These are phyloP conservation scores for Leptopterna dolabrata DNA, from an alignment of 2,888 invertebrate species.

Conservation along the genomic window DNA sequence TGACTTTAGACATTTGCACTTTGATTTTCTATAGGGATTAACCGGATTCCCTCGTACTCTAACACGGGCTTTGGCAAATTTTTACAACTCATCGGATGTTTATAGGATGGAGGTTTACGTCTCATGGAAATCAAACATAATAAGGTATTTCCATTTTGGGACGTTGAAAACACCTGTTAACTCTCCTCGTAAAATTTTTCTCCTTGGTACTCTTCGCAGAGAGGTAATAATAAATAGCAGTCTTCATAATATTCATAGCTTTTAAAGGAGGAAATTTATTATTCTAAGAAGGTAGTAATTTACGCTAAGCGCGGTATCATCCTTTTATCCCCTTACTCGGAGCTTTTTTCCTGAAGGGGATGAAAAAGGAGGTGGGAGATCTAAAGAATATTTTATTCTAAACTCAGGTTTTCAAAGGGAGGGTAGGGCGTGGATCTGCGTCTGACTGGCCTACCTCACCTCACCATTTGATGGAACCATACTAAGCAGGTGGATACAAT, in stretches of 20 bases:
- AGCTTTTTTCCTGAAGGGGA: background rate
- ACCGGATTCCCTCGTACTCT: too few relatives aligned
- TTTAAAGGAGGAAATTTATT: constrained; percentile 3
- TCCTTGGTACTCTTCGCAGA: background rate
- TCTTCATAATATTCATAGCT: constrained; percentile 16
- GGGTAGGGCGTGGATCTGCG: background rate
- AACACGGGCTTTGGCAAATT: too few relatives aligned
- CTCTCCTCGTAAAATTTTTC: background rate
- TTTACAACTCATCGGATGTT: too few relatives aligned
- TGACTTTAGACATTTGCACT: too few relatives aligned
- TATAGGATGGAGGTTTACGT: too few relatives aligned
- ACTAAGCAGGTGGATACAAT: too few relatives aligned
- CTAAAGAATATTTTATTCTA: background rate
- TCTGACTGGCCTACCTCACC: background rate
- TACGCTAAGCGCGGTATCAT: constrained; percentile 22
- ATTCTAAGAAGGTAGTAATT: constrained; percentile 20
- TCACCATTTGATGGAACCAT: background rate
- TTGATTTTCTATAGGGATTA: too few relatives aligned
- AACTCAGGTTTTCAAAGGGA: background rate
- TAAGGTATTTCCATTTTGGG: background rate
- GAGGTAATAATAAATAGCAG: background rate
- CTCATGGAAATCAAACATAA: background rate
- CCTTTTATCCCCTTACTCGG: constrained; percentile 7
- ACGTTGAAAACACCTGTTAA: background rate
- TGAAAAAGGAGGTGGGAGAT: background rate